These are phyloP conservation scores for fruit fly (Drosophila melanogaster) DNA, from an alignment of 1,140 invertebrate species.

Conservation along the genomic window Release_6_plus_ISO1_MT NT_033779.5:20193001-20193500, in stretches of 20 bases:
- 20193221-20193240: background rate
- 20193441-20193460: background rate
- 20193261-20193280: background rate
- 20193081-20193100: background rate
- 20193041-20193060: background rate
- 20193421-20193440: background rate
- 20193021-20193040: background rate
- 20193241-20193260: background rate
- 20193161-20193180: background rate
- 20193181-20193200: background rate
- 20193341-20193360: background rate
- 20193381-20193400: too few species aligned
- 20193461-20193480: background rate
- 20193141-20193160: background rate
- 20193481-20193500: background rate
- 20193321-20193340: background rate
- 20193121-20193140: background rate
- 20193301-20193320: background rate
- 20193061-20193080: background rate
- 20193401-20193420: background rate
- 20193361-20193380: background rate
- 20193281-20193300: background rate
- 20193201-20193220: background rate
- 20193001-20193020: too few species aligned
- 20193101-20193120: background rate